These are phyloP conservation scores for Lobophora halterata DNA, from an alignment of 2,888 invertebrate species.

Conservation along the genomic window DNA sequence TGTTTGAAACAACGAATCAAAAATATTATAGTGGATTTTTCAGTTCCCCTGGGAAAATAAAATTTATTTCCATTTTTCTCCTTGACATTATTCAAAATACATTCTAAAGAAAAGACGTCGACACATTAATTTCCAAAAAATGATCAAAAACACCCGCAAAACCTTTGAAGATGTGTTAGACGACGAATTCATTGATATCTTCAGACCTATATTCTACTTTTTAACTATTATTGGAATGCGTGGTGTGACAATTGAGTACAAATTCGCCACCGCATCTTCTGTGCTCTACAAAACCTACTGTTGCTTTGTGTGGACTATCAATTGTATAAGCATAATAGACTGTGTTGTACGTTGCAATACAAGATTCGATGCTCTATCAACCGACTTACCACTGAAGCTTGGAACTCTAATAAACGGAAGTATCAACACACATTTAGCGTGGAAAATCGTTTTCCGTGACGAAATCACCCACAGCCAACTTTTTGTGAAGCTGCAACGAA, in stretches of 20 bases:
- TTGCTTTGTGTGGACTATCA: constrained; percentile 38
- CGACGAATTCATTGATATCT: constrained; percentile 50
- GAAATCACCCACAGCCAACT: constrained; percentile 40
- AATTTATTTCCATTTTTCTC: too few relatives aligned
- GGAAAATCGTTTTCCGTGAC: constrained; percentile 36
- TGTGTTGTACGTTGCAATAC: constrained; percentile 35
- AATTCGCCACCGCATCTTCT: constrained; percentile 47
- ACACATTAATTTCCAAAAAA: too few relatives aligned
- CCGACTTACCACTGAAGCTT: constrained; percentile 40
- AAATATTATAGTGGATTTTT: too few relatives aligned
- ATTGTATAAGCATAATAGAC: constrained; percentile 30
- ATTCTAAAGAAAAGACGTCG: too few relatives aligned
- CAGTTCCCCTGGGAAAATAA: too few relatives aligned
- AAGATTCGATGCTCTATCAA: constrained; percentile 29
- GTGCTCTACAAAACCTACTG: constrained; percentile 41
- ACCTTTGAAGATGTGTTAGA: constrained; percentile 47
- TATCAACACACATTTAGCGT: constrained; percentile 35
- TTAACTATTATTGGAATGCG: constrained; percentile 46
- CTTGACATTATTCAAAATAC: too few relatives aligned
- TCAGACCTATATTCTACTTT: constrained; percentile 42
- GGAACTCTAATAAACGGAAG: constrained; percentile 36
- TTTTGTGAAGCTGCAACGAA: constrained; percentile 57
- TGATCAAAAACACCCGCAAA: constrained; percentile 22
- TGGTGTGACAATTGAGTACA: constrained; percentile 47
- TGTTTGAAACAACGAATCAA: too few relatives aligned